phyloP scores from a whole-genome alignment of 2,113 vertebrate species.

The Silurus meridionalis region DNA sequence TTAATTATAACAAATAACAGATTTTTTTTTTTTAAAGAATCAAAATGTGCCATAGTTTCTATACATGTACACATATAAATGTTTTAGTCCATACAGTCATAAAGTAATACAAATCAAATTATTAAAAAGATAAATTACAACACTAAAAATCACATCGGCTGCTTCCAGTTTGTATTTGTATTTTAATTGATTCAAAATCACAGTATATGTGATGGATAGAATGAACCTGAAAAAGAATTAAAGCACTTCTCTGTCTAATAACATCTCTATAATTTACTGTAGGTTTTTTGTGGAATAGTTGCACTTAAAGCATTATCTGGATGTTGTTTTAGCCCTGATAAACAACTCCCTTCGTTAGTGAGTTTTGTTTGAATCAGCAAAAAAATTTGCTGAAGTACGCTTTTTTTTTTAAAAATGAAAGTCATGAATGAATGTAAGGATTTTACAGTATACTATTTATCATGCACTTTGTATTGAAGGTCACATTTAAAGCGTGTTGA shows the following conservation, averaged over 20 bases:
- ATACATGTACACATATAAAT: neutral
- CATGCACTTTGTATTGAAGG: neutral
- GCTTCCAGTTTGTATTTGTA: neutral
- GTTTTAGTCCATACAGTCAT: no score
- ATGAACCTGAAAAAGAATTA: neutral
- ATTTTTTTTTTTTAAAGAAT: neutral
- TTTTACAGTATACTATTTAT: neutral
- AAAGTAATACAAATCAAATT: no score
- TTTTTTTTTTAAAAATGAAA: neutral
- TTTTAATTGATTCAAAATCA: neutral
- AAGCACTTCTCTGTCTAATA: neutral
- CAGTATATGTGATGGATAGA: neutral
- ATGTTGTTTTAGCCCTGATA: constrained; percentile 13
- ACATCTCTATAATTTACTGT: neutral
- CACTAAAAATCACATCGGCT: neutral
- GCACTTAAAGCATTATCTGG: neutral
- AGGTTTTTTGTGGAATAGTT: neutral
- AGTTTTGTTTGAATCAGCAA: constrained; percentile 49
- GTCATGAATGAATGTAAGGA: constrained; percentile 20
- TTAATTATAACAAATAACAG: neutral
- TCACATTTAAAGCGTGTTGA: no score
- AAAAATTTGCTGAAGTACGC: constrained; percentile 29
- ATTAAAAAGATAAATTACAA: neutral
- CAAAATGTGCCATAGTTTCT: neutral
- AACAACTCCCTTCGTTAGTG: constrained; percentile 23